Percentiles rank a stretch among this genome's conserved stretches.
Conservation (phyloP, 2,888 invertebrate genomes). For the Mesorhabditis spiculigera region DNA sequence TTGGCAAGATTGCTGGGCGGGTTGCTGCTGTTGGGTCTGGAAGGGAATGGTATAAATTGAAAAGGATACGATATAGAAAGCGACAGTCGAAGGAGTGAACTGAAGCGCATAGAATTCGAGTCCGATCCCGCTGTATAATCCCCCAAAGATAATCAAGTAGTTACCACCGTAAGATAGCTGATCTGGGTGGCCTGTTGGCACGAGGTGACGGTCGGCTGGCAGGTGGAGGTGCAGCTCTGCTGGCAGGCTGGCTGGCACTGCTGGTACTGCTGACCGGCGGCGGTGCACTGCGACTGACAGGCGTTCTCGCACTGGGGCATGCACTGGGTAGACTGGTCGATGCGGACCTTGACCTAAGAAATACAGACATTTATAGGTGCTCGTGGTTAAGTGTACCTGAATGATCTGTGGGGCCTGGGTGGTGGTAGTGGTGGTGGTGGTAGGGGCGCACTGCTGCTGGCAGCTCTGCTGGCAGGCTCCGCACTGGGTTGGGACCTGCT, state of each 20-base stretch:
- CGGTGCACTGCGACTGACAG: conserved; percentile 24
- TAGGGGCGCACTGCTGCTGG: conserved; percentile 21
- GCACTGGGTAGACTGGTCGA: conserved; percentile 32
- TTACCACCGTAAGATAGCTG: neutral
- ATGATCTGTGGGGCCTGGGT: conserved; percentile 15
- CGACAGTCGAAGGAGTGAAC: too few relatives aligned
- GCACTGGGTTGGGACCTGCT: conserved; percentile 21
- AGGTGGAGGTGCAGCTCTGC: conserved; percentile 26
- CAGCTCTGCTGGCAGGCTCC: conserved; percentile 27
- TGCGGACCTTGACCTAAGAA: conserved; percentile 9
- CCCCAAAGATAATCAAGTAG: neutral
- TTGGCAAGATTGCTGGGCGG: neutral
- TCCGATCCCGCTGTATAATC: too few relatives aligned
- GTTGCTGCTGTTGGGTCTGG: conserved; percentile 6
- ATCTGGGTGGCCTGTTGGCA: neutral
- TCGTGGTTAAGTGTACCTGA: neutral
- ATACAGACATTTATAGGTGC: neutral
- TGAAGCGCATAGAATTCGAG: too few relatives aligned
- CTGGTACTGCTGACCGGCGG: conserved; percentile 15
- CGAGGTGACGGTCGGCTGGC: conserved; percentile 12
- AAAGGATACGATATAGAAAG: neutral
- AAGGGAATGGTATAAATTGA: neutral
- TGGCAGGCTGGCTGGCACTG: conserved; percentile 36
- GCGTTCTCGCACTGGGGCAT: conserved; percentile 32
- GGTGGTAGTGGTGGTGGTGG: conserved; percentile 21